Evolutionary conservation across 2,888 invertebrate species (phyloP).

Genomic region (Melinopterus prodromus): DNA sequence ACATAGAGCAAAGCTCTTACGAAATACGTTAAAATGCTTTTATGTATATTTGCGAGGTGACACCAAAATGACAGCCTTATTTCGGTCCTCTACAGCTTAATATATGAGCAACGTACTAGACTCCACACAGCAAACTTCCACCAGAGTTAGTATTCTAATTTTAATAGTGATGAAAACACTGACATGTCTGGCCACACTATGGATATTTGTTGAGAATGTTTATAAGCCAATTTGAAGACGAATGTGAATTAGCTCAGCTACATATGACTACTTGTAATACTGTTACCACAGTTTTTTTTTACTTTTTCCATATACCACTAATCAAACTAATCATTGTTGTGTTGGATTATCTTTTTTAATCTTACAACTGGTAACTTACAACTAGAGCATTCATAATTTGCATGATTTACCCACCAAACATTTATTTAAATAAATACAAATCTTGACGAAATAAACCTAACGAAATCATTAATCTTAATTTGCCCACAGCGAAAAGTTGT

Average conservation of each 20-base stretch:
- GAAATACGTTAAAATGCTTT: slow-evolving; percentile 4
- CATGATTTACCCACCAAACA: background rate
- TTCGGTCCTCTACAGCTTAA: background rate
- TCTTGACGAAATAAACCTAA: background rate
- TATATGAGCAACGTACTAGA: background rate
- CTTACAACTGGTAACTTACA: too few species aligned
- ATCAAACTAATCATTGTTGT: too few species aligned
- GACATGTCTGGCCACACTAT: background rate
- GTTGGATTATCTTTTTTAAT: too few species aligned
- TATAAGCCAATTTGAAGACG: too few species aligned
- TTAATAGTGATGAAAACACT: background rate
- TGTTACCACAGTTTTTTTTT: too few species aligned
- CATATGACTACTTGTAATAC: too few species aligned
- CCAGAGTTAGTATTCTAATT: background rate
- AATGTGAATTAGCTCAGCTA: too few species aligned
- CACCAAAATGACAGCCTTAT: slow-evolving; percentile 4
- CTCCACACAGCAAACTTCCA: background rate
- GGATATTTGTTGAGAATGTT: background rate
- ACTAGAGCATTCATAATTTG: too few species aligned
- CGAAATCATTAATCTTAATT: background rate
- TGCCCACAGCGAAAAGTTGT: background rate
- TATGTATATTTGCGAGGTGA: background rate
- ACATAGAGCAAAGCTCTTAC: background rate
- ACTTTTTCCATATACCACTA: too few species aligned
- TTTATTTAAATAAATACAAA: background rate